These are phyloP conservation scores for Cheilosia urbana DNA, from an alignment of 2,888 invertebrate genomes.

Conservation along the genomic window DNA sequence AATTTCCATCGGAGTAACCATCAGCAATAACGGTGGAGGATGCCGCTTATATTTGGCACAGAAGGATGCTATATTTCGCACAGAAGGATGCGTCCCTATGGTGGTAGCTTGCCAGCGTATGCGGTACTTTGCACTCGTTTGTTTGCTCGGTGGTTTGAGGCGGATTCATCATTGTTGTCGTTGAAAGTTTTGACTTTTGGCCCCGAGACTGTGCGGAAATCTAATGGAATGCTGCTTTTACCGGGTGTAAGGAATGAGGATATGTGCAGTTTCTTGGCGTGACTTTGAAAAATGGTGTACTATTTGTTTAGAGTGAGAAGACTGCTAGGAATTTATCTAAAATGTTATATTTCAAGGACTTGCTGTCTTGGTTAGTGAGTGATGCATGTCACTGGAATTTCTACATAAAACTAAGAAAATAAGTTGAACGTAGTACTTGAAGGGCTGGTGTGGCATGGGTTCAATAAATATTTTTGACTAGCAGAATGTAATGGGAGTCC, in stretches of 20 bases:
- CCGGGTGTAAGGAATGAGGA: not conserved
- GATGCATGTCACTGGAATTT: too few relatives aligned
- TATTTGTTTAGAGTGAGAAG: too few relatives aligned
- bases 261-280: not conserved
- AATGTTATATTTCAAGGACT: too few relatives aligned
- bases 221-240: not conserved
- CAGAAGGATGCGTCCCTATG: conserved; percentile 1
- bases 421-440: too few relatives aligned
- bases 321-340: too few relatives aligned
- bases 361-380: too few relatives aligned
- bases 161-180: not conserved
- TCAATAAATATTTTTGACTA: too few relatives aligned
- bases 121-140: not conserved
- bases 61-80: conserved; percentile 12
- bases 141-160: conserved; percentile 7
- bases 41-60: conserved; percentile 9
- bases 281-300: too few relatives aligned
- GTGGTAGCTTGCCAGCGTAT: not conserved
- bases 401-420: too few relatives aligned
- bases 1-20: conserved; percentile 1
- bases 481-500: too few relatives aligned
- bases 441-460: too few relatives aligned
- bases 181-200: conserved; percentile 3
- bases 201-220: not conserved
- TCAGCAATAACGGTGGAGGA: conserved; percentile 5